A percentile compares a stretch with the other conserved stretches of the same genome.
These are phyloP conservation scores for Agriotes lineatus DNA, from an alignment of 2,888 invertebrate genomes.

Conservation along the genomic window DNA sequence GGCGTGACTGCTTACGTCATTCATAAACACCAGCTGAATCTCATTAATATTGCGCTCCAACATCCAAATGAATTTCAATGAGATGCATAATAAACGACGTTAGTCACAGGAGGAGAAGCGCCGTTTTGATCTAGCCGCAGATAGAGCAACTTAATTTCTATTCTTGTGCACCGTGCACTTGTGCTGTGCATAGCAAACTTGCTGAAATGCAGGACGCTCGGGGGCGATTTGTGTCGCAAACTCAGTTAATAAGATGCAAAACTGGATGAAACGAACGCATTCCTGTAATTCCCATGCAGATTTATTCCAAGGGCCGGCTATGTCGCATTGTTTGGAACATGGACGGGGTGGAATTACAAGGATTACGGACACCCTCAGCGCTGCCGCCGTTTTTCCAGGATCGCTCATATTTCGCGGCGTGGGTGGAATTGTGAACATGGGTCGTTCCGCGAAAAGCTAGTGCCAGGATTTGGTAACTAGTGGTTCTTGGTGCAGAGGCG, in stretches of 20 bases:
- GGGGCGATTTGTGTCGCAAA: neutral
- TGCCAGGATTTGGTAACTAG: neutral
- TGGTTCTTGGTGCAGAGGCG: neutral
- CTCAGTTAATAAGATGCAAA: constrained; percentile 7
- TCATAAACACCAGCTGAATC: too few species aligned
- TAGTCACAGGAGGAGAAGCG: neutral
- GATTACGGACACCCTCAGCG: neutral
- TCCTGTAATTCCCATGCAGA: constrained; percentile 8
- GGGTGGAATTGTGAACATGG: neutral
- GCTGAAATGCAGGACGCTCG: neutral
- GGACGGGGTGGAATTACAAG: neutral
- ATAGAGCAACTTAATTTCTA: neutral
- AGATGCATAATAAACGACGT: too few species aligned
- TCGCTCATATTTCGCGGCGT: neutral
- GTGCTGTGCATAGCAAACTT: neutral
- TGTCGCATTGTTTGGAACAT: neutral
- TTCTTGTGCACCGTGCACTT: neutral
- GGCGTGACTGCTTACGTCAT: too few species aligned
- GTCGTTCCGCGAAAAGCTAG: neutral
- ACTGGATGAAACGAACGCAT: constrained; percentile 4
- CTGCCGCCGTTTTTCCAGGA: neutral
- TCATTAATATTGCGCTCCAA: too few species aligned
- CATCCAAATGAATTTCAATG: too few species aligned
- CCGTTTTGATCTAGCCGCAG: neutral
- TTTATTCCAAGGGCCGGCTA: constrained; percentile 8